Base-by-base conservation (phyloP, 2,888 invertebrate genomes). In the Stenurella melanura region DNA sequence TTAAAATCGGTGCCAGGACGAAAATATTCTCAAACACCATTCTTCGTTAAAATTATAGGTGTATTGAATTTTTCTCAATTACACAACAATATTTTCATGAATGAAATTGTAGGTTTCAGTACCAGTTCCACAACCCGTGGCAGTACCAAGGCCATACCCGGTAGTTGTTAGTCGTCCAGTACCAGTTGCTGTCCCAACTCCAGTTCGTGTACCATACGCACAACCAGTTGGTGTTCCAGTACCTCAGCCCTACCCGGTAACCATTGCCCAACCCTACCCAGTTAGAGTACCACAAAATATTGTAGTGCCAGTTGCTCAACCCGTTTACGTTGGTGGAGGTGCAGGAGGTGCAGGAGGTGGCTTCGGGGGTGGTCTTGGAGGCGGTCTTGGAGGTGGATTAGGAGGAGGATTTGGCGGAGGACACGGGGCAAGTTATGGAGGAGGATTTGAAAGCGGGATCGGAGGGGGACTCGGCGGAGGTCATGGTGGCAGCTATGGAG, bases 181-280 rank as follows among this genome's bases (percentile, higher is more conserved):
- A 60, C 87, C 87, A 38, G 84, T 85, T 2, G 82, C 87, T 21
- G 86, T 88, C 1, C 90, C 90, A 3, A 89, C 91, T 0, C 90
- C 91, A 0, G 91, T 92, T 0, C 91, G 90, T 0, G 90, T 89
- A 10, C 87, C 90, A 70, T 87, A 88, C 3, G 89, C 90, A 0
- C 87, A 90, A 60, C 90, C 91, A 0, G 89, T 90, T 19, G 83
- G 89, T 1, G 89, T 91, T 10, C 88, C 89, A 2, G 89, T 92
- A 0, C 91, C 92, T 64, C 89, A 92, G 76, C 92, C 92, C 0
- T 91, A 91, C 74, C 91, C 92, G 3, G 92, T 92, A 34, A 90
- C 91, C 0, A 90, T 92, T 0, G 90, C 92, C 12, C 92, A 92
- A 72, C 92, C 92, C 0, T 90, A 91, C 1, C 89, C 90, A 56